Evolutionary conservation across 2,797 vertebrate genomes (phyloP).

Genomic region (Enteromius radiatus): DNA sequence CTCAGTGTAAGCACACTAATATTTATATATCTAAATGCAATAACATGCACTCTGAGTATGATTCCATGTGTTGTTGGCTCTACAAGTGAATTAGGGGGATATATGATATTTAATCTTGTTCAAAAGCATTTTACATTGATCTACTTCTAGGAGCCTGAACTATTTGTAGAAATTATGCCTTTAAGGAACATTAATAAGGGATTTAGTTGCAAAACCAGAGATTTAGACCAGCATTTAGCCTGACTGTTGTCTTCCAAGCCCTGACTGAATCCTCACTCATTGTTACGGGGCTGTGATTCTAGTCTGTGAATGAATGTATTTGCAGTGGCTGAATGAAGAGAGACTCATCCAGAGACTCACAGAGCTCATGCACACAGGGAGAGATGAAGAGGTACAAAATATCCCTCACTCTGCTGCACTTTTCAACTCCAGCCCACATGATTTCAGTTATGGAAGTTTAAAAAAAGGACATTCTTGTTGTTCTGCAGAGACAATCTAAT

Average conservation of each 20-base stretch:
- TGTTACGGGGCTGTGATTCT: not conserved
- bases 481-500: conserved; percentile 88
- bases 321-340: conserved; percentile 94
- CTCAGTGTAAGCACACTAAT: conserved; percentile 80
- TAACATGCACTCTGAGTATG: not conserved
- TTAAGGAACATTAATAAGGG: not conserved
- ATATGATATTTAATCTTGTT: conserved; percentile 13
- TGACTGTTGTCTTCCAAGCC: not conserved
- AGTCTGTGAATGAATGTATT: conserved; percentile 14
- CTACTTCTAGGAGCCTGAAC: not conserved
- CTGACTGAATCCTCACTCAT: not conserved
- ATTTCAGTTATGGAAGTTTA: not conserved
- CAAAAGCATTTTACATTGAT: not conserved
- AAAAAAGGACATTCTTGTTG: conserved; percentile 24
- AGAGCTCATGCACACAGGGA: conserved; percentile 88
- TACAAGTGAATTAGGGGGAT: not conserved
- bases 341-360: conserved; percentile 91
- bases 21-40: not conserved
- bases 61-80: not conserved
- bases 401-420: not conserved
- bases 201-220: conserved; percentile 10
- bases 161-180: not conserved
- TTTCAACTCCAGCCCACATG: not conserved
- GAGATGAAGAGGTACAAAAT: conserved; percentile 91
- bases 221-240: conserved; percentile 1